Percentiles rank a stretch among this genome's conserved stretches.
Evolutionary conservation across 2,797 vertebrate species (phyloP).

Genomic region (Neoniphon sammara): DNA sequence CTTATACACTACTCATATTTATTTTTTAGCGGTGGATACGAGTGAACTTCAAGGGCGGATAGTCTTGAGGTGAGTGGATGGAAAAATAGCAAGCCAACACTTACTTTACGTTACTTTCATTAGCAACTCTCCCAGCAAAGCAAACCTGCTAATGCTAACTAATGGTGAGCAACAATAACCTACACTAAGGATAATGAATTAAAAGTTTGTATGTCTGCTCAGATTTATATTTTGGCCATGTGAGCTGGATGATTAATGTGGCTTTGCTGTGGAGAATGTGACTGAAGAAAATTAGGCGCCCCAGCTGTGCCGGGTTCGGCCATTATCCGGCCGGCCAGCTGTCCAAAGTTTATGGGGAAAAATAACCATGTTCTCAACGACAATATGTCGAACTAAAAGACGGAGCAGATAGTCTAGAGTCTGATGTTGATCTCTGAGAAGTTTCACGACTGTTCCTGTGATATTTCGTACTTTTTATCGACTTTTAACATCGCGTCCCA

Average conservation of each 20-base stretch:
- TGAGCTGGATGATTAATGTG: accelerated
- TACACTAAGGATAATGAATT: accelerated
- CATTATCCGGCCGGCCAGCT: conserved; percentile 71
- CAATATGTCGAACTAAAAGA: neutral
- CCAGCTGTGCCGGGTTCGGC: conserved; percentile 56
- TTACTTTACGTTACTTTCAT: neutral
- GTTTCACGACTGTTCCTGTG: accelerated
- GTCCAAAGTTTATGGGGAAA: conserved; percentile 43
- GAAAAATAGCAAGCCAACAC: neutral
- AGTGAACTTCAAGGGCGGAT: conserved; percentile 68
- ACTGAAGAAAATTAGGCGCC: conserved; percentile 14
- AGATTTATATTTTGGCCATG: accelerated
- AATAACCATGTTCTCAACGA: neutral
- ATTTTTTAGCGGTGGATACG: neutral
- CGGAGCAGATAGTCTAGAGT: accelerated
- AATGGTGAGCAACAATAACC: neutral
- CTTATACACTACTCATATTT: neutral
- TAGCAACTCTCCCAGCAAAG: conserved; percentile 3
- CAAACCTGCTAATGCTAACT: conserved; percentile 15
- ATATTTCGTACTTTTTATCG: conserved; percentile 24
- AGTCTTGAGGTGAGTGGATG: conserved; percentile 72
- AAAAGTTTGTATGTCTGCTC: accelerated
- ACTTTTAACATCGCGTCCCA: conserved; percentile 57
- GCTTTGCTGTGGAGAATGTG: neutral
- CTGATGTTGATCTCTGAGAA: accelerated